Conservation (phyloP, 2,888 invertebrate genomes). For the Diplolepis rosae region DNA sequence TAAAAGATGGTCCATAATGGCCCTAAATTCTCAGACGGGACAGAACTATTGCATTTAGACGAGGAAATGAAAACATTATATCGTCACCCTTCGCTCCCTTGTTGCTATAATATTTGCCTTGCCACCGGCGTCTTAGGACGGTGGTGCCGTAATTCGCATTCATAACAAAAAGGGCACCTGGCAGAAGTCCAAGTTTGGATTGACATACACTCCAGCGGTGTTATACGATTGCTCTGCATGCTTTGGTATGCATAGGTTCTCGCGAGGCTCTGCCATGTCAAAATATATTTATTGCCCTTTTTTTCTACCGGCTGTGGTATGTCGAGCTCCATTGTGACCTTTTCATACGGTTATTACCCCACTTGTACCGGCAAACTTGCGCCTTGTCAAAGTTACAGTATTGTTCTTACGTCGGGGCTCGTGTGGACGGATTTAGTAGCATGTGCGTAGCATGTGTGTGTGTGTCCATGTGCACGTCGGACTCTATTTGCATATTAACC, state of each 20-base stretch:
- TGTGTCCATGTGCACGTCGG: slow-evolving; percentile 34
- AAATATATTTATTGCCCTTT: slow-evolving; percentile 73
- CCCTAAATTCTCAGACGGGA: no score
- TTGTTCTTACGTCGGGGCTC: slow-evolving; percentile 43
- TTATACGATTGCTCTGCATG: slow-evolving; percentile 16
- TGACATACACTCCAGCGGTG: slow-evolving; percentile 47
- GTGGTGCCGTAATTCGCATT: slow-evolving; percentile 64
- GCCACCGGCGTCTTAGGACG: slow-evolving; percentile 50
- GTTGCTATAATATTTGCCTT: slow-evolving; percentile 71
- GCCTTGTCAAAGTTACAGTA: slow-evolving; percentile 46
- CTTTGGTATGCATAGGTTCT: not conserved
- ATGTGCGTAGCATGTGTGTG: slow-evolving; percentile 28
- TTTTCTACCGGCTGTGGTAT: slow-evolving; percentile 64
- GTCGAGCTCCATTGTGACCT: slow-evolving; percentile 67
- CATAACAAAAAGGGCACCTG: slow-evolving; percentile 57
- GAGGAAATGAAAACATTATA: slow-evolving; percentile 65
- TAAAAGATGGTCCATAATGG: no score
- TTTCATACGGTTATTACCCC: slow-evolving; percentile 71
- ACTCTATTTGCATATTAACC: slow-evolving; percentile 68
- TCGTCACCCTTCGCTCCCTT: slow-evolving; percentile 58
- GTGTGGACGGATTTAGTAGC: slow-evolving; percentile 30
- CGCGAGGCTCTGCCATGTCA: slow-evolving; percentile 70
- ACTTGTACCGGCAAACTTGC: slow-evolving; percentile 63
- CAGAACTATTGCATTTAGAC: no score
- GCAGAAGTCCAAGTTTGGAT: slow-evolving; percentile 46